Evolutionary conservation across 2,113 vertebrate species (phyloP).

Genomic region (Oreamnos americanus): DNA sequence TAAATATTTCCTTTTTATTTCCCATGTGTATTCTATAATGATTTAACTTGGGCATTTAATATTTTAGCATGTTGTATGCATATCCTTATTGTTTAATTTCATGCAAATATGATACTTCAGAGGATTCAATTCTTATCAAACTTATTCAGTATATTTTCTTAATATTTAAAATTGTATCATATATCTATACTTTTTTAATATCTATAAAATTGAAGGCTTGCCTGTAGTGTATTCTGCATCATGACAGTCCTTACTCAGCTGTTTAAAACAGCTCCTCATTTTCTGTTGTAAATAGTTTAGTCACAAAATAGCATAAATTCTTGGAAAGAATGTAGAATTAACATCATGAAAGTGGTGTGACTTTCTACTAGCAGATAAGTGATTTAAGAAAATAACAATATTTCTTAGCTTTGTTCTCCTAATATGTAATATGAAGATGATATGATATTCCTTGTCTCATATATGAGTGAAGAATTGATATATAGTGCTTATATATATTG

Average conservation of each 20-base stretch:
- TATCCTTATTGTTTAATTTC: background rate
- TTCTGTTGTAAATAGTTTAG: background rate
- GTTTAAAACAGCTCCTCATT: background rate
- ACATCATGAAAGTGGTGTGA: background rate
- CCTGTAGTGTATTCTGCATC: background rate
- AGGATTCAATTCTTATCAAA: background rate
- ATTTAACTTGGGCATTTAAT: background rate
- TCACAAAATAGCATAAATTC: background rate
- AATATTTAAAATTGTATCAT: background rate
- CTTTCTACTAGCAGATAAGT: background rate
- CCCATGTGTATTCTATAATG: background rate
- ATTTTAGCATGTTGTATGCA: background rate
- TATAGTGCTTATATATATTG: background rate
- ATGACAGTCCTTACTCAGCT: background rate
- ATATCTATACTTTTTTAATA: background rate
- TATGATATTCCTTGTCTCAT: background rate
- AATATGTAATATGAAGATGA: background rate
- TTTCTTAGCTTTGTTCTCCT: background rate
- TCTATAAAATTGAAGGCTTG: background rate
- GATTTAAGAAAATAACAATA: background rate
- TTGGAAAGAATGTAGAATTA: background rate
- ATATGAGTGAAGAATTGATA: background rate
- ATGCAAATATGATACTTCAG: background rate
- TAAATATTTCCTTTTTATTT: conserved; percentile 5
- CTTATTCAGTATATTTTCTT: background rate